Evolutionary conservation across 1,140 invertebrate genomes (phyloP).

Genomic region (Leptoteleia sp.): DNA sequence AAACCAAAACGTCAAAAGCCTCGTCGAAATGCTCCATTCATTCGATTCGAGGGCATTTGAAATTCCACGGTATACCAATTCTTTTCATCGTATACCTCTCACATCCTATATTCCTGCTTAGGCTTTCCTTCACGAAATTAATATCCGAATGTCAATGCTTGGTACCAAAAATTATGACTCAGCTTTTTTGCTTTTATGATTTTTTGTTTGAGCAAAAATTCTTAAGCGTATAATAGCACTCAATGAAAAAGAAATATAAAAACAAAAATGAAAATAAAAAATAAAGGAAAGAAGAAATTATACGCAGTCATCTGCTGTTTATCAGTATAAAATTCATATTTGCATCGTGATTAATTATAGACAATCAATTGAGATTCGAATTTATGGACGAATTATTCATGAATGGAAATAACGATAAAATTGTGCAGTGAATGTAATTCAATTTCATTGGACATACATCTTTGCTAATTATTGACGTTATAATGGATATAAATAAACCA

Average conservation of each 20-base stretch:
- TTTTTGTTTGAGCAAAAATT: too few relatives aligned
- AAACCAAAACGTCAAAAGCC: slow-evolving; percentile 37
- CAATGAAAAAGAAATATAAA: too few relatives aligned
- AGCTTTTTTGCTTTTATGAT: slow-evolving; percentile 7
- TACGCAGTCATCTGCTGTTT: too few relatives aligned
- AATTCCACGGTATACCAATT: slow-evolving; percentile 18
- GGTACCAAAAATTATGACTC: slow-evolving; percentile 11
- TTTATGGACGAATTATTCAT: slow-evolving; percentile 8
- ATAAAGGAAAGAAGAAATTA: too few relatives aligned
- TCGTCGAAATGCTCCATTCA: slow-evolving; percentile 37
- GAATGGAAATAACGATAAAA: slow-evolving; percentile 6
- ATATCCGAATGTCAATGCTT: slow-evolving; percentile 19
- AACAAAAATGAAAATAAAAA: too few relatives aligned
- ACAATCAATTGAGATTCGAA: slow-evolving; percentile 3
- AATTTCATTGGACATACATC: background rate
- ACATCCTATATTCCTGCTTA: slow-evolving; percentile 59
- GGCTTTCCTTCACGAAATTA: slow-evolving; percentile 38
- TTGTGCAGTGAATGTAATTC: slow-evolving; percentile 1
- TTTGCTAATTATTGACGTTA: too few relatives aligned
- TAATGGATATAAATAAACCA: background rate
- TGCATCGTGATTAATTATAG: slow-evolving; percentile 3
- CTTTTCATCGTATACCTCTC: slow-evolving; percentile 54
- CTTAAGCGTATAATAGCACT: too few relatives aligned
- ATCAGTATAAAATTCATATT: slow-evolving; percentile 10
- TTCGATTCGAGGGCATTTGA: slow-evolving; percentile 34